Evolutionary conservation across 2,113 vertebrate genomes (phyloP).

Genomic region (Eurypyga helias): DNA sequence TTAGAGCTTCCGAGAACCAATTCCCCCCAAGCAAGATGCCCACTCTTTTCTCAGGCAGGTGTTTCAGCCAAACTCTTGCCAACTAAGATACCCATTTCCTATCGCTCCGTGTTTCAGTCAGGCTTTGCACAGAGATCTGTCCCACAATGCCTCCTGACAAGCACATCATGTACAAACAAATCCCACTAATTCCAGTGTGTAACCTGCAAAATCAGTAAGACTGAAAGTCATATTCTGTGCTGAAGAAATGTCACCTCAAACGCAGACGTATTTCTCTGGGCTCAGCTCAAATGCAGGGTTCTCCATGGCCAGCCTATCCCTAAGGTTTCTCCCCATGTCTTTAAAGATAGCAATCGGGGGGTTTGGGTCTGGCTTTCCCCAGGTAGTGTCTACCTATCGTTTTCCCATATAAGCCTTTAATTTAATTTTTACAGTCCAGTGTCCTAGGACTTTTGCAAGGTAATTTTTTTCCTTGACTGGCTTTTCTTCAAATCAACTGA

Average conservation of each 20-base stretch:
- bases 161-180: background rate
- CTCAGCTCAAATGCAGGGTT: background rate
- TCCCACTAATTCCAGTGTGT: background rate
- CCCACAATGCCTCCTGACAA: background rate
- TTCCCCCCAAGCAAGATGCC: background rate
- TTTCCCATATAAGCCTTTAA: background rate
- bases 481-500: background rate
- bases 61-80: background rate
- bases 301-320: background rate
- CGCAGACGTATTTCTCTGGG: background rate
- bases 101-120: background rate
- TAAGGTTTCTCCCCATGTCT: background rate
- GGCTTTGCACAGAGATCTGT: background rate
- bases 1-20: background rate
- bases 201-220: background rate
- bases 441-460: background rate
- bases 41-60: background rate
- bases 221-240: background rate
- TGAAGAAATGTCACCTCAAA: background rate
- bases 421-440: background rate
- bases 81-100: background rate
- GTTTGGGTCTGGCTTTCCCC: background rate
- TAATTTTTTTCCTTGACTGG: background rate
- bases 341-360: background rate
- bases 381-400: background rate